Evolutionary conservation across 2,113 vertebrate genomes (phyloP).

Genomic region (Pitta sordida): DNA sequence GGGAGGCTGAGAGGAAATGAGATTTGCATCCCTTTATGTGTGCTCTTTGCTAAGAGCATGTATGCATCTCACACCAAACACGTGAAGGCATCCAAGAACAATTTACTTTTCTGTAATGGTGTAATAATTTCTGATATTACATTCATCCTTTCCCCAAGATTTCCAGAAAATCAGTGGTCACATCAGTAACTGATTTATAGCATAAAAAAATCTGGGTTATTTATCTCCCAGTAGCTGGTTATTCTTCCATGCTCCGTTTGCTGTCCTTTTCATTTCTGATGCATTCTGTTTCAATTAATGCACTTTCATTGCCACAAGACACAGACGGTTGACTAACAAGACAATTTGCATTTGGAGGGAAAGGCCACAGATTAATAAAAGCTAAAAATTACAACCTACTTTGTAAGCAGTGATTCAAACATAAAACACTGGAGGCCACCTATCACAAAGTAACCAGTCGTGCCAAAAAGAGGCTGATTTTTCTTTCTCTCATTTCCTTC

Average conservation of each 20-base stretch:
- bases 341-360: not conserved
- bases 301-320: not conserved
- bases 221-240: not conserved
- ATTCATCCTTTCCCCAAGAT: not conserved
- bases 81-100: fast-evolving
- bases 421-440: not conserved
- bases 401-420: not conserved
- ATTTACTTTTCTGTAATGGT: not conserved
- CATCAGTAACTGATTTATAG: not conserved
- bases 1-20: not conserved
- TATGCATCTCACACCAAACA: not conserved
- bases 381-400: not conserved
- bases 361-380: not conserved
- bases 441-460: not conserved
- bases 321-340: not conserved
- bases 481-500: not conserved
- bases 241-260: constrained; percentile 7
- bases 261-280: not conserved
- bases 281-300: not conserved
- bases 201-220: not conserved
- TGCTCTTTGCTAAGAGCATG: fast-evolving
- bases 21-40: fast-evolving
- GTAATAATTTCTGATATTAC: fast-evolving
- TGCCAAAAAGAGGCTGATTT: not conserved
- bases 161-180: not conserved